phyloP scores from a whole-genome alignment of 2,113 vertebrate genomes.

The Ailuropoda melanoleuca region DNA sequence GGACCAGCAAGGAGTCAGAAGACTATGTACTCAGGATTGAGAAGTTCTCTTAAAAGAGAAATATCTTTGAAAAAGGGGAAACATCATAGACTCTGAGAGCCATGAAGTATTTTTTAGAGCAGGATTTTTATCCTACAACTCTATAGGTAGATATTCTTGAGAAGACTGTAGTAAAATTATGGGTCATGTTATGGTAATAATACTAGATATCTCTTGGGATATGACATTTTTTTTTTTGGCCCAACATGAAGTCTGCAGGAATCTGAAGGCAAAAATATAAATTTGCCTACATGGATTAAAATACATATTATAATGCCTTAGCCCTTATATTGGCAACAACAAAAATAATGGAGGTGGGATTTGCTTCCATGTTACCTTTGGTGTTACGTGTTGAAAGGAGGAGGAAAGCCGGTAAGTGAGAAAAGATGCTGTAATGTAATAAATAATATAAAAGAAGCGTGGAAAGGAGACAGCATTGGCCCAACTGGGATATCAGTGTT shows the following conservation, averaged over 20 bases:
- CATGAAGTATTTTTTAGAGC: background rate
- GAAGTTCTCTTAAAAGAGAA: too few relatives aligned
- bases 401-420: background rate
- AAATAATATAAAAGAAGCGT: background rate
- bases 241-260: background rate
- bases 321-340: background rate
- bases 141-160: background rate
- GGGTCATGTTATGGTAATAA: background rate
- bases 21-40: too few relatives aligned
- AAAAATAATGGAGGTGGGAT: background rate
- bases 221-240: background rate
- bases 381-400: background rate
- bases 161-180: background rate
- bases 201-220: background rate
- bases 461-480: background rate
- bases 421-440: background rate
- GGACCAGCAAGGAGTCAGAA: too few relatives aligned
- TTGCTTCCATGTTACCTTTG: background rate
- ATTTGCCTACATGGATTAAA: background rate
- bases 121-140: background rate
- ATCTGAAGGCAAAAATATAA: background rate
- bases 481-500: background rate
- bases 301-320: background rate
- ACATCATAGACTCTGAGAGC: background rate
- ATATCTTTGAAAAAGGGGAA: background rate